These are phyloP conservation scores for Empis livida DNA, from an alignment of 2,888 invertebrate species.

Conservation along the genomic window DNA sequence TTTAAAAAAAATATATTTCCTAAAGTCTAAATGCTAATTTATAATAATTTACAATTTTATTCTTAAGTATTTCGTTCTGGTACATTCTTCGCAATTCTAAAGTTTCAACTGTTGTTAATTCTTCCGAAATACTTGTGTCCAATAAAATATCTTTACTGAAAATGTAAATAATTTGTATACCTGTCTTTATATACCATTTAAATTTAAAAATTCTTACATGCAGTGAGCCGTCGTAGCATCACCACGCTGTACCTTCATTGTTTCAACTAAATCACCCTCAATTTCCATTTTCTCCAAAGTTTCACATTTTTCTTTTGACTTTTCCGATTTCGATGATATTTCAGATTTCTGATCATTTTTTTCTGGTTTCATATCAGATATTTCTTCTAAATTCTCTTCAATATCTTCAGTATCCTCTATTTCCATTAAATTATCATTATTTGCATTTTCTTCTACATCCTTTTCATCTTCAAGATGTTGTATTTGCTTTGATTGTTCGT, in stretches of 20 bases:
- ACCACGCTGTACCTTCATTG: slow-evolving; percentile 52
- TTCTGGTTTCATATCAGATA: slow-evolving; percentile 36
- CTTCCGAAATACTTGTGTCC: slow-evolving; percentile 21
- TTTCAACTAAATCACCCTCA: slow-evolving; percentile 62
- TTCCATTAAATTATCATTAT: slow-evolving; percentile 36
- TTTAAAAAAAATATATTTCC: not conserved
- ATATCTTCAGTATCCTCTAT: slow-evolving; percentile 26
- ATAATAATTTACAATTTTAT: slow-evolving; percentile 19
- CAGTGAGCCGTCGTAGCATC: slow-evolving; percentile 69
- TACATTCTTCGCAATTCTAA: slow-evolving; percentile 28
- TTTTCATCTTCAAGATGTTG: slow-evolving; percentile 49
- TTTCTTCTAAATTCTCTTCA: slow-evolving; percentile 17
- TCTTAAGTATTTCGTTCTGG: slow-evolving; percentile 25
- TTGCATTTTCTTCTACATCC: slow-evolving; percentile 38
- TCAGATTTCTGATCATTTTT: slow-evolving; percentile 34
- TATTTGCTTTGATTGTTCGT: slow-evolving; percentile 57
- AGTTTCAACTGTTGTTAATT: slow-evolving; percentile 22
- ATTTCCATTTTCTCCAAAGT: slow-evolving; percentile 44
- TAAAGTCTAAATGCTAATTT: no score
- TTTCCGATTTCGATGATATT: slow-evolving; percentile 30
- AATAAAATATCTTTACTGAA: slow-evolving; percentile 26
- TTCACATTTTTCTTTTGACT: slow-evolving; percentile 39
- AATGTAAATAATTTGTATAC: slow-evolving; percentile 1
- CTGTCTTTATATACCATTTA: no score
- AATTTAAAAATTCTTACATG: slow-evolving; percentile 32